phyloP scores from a whole-genome alignment of 2,113 vertebrate species.

The Quiscalus mexicanus region DNA sequence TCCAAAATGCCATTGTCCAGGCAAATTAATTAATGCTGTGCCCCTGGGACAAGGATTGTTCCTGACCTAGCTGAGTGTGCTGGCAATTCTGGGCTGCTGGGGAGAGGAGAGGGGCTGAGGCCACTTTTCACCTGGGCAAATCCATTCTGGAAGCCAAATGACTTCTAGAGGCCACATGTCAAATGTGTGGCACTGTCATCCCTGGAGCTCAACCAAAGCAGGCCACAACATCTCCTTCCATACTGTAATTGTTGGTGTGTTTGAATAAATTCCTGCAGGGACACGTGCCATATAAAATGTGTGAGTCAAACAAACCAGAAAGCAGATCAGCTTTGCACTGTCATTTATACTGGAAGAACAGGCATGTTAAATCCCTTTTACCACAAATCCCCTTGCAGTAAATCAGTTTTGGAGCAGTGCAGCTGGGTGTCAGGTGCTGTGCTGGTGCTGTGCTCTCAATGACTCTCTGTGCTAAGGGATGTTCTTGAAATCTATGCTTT shows the following conservation, averaged over 20 bases:
- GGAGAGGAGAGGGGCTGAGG: not conserved
- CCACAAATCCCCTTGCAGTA: constrained; percentile 14
- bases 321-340: constrained; percentile 38
- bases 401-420: not conserved
- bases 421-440: not conserved
- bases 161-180: not conserved
- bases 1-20: not conserved
- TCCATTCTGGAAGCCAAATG: not conserved
- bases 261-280: not conserved
- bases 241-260: not conserved
- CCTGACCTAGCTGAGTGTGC: no score
- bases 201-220: not conserved
- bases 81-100: not conserved
- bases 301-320: not conserved
- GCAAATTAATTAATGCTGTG: not conserved
- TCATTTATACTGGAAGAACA: not conserved
- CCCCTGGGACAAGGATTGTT: not conserved
- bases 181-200: not conserved
- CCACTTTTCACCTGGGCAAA: not conserved
- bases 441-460: constrained; percentile 5
- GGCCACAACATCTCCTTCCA: not conserved
- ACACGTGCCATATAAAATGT: not conserved
- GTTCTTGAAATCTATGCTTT: not conserved
- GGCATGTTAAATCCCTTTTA: not conserved
- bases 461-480: not conserved